Evolutionary conservation across 2,888 invertebrate genomes (phyloP).

Genomic region (Nycteola revayana): DNA sequence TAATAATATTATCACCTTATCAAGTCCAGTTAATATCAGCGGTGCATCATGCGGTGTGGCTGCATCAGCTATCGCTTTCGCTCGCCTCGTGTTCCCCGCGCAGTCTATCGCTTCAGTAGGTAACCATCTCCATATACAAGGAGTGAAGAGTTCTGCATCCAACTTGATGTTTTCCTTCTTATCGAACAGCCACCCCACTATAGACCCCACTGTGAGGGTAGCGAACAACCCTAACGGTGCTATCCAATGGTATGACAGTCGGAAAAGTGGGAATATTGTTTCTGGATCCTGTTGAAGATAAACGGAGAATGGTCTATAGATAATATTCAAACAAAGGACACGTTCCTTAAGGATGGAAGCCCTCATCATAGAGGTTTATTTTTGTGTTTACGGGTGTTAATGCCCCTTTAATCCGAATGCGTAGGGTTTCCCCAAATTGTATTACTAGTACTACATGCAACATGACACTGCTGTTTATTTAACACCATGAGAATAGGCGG

Average conservation of each 20-base stretch:
- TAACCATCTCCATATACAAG: conserved; percentile 56
- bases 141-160: conserved; percentile 69
- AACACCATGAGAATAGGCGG: too few species aligned
- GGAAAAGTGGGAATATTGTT: conserved; percentile 86
- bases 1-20: conserved; percentile 47
- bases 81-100: conserved; percentile 39
- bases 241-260: conserved; percentile 91
- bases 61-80: conserved; percentile 30
- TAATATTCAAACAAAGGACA: too few species aligned
- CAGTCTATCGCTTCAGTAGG: conserved; percentile 48
- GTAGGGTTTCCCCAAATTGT: too few species aligned
- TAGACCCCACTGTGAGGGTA: conserved; percentile 85
- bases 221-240: conserved; percentile 87
- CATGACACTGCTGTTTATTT: too few species aligned
- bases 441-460: too few species aligned
- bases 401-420: too few species aligned
- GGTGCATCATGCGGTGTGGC: conserved; percentile 49
- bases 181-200: conserved; percentile 77
- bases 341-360: too few species aligned
- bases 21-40: conserved; percentile 48
- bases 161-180: conserved; percentile 39
- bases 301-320: too few species aligned
- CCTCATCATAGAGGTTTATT: too few species aligned
- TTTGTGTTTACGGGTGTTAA: too few species aligned
- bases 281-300: conserved; percentile 55